Evolutionary conservation across 2,888 invertebrate genomes (phyloP).

Genomic region (Perithous albicinctus): DNA sequence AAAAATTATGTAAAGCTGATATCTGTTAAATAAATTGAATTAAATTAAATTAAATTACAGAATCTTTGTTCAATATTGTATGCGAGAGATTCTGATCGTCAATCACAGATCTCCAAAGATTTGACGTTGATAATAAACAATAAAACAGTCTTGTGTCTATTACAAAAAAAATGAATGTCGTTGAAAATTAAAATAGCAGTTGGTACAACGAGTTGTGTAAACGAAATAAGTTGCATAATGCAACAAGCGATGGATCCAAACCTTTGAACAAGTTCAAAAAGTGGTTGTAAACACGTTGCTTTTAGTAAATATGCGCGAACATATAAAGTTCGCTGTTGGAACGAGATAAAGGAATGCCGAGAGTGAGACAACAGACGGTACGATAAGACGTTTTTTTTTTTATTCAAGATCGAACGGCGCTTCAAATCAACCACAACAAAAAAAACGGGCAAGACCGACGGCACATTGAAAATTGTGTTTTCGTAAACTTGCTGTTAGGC

Average conservation of each 20-base stretch:
- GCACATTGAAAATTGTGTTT: background rate
- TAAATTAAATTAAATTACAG: no score
- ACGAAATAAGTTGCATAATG: conserved; percentile 46
- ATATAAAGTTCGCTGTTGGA: conserved; percentile 12
- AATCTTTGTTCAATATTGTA: no score
- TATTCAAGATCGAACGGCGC: background rate
- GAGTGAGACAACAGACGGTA: conserved; percentile 68
- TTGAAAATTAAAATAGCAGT: conserved; percentile 14
- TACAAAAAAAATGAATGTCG: background rate
- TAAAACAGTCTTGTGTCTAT: no score
- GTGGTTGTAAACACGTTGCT: background rate
- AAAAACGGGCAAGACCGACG: background rate
- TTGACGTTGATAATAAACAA: no score
- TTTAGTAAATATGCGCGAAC: background rate
- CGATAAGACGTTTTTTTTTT: background rate
- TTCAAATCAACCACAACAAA: background rate
- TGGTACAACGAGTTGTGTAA: background rate
- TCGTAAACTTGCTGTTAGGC: background rate
- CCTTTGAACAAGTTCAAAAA: conserved; percentile 3
- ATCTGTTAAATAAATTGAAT: no score
- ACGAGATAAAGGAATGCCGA: conserved; percentile 55
- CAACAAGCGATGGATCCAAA: background rate
- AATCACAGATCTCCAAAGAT: no score
- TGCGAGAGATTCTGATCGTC: no score
- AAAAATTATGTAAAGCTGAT: no score